Evolutionary conservation across 2,797 vertebrate species (phyloP).

Genomic region (Brachymystax lenok): DNA sequence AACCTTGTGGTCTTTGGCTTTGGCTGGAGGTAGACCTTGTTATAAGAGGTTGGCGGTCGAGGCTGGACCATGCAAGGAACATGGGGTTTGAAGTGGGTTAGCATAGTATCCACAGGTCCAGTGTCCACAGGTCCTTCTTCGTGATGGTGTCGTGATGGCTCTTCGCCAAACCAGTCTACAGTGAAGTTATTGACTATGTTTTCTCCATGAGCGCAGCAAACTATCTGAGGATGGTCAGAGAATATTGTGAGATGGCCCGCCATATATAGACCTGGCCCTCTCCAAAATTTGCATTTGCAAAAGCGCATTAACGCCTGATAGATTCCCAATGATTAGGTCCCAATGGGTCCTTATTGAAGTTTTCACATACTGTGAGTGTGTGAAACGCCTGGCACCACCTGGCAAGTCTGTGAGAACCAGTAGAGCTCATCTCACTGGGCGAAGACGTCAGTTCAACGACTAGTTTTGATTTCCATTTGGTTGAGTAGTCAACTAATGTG

Average conservation of each 20-base stretch:
- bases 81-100: slow-evolving; percentile 59
- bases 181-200: slow-evolving; percentile 77
- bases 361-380: slow-evolving; percentile 80
- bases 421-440: slow-evolving; percentile 49
- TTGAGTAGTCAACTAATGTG: too few relatives aligned
- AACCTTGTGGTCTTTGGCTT: slow-evolving; percentile 55
- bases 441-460: too few relatives aligned
- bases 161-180: slow-evolving; percentile 79
- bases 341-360: slow-evolving; percentile 82
- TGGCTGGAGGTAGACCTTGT: slow-evolving; percentile 58
- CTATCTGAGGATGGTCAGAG: slow-evolving; percentile 29
- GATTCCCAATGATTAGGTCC: slow-evolving; percentile 74
- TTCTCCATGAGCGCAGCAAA: background rate
- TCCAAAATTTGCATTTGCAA: slow-evolving; percentile 72
- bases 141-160: slow-evolving; percentile 50
- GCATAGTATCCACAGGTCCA: background rate
- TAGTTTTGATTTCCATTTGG: too few relatives aligned
- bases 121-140: slow-evolving; percentile 6
- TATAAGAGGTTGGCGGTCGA: slow-evolving; percentile 60
- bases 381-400: slow-evolving; percentile 77
- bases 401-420: slow-evolving; percentile 74
- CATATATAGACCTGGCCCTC: slow-evolving; percentile 54
- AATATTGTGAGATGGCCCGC: slow-evolving; percentile 13
- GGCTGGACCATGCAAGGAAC: slow-evolving; percentile 80
- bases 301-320: slow-evolving; percentile 72